Evolutionary conservation across 2,113 vertebrate species (phyloP), one percentile per base, ranked within the genome.

Genomic region (Collichthys lucidus): DNA sequence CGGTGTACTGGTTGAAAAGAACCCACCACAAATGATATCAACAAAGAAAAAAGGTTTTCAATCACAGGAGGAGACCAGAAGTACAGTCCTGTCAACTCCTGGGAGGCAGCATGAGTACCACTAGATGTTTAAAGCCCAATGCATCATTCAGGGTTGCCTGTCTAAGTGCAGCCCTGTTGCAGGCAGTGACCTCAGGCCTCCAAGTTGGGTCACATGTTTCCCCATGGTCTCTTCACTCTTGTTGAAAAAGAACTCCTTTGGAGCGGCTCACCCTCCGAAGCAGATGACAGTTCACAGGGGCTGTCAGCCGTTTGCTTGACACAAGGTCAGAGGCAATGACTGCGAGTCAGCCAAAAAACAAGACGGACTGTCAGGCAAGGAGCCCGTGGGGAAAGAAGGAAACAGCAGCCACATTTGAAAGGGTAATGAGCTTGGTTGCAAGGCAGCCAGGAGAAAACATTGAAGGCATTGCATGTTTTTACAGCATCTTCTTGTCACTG

Each of bases 321-420:
- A 84, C 60, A 14, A 68, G 91, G 86, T 86, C 87, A 88, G 82
- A 84, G 85, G 76, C 70, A 77, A 66, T 2, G 71, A 46, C 71
- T 65, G 64, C 55, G 4, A 83, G 75, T 83, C 86, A 80, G 69
- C 65, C 79, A 75, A 47, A 74, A 86, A 83, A 81, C 85, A 91
- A 86, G 83, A 85, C 10, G 47, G 69, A 26, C 77, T 90, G 87
- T 91, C 90, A 88, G 84, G 70, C 17, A 20, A 60, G 49, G 29
- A 59, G 71, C 77, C 71, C 20, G n/a, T 20, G 63, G 74, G 74
- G 67, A 44, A 11, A 59, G 63, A 55, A 5, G 57, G 75, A 72
- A 74, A 64, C 78, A 78, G 86, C 68, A 82, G 82, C 62, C 73
- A 70, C 75, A 92, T 93, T 93, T 92, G 87, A 84, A 93, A 93